Conservation (phyloP, 2,113 vertebrate genomes). For the Chrysochloris asiatica region DNA sequence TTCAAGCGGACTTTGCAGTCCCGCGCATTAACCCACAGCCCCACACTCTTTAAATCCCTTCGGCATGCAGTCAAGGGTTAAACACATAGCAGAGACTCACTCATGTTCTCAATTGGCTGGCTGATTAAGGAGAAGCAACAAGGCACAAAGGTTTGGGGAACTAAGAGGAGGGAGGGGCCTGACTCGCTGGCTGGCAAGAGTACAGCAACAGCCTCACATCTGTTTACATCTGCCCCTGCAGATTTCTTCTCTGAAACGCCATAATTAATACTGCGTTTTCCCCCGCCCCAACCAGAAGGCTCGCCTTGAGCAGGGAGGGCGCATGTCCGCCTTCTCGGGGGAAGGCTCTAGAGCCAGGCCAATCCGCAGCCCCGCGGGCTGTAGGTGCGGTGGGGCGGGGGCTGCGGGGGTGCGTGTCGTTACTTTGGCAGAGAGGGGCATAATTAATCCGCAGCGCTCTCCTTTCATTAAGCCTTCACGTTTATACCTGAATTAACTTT, state of each 20-base stretch:
- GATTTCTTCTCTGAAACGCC: conserved; percentile 64
- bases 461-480: conserved; percentile 73
- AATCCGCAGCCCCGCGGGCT: not conserved
- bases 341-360: not conserved
- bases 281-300: conserved; percentile 46
- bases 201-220: fast-evolving
- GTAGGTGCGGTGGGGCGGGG: not conserved
- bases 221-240: conserved; percentile 11
- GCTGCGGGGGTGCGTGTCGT: not conserved
- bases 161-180: not conserved
- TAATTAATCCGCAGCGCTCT: conserved; percentile 75
- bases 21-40: too few species aligned
- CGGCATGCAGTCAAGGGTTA: not conserved
- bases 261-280: conserved; percentile 65
- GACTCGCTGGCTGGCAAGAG: not conserved
- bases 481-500: conserved; percentile 79
- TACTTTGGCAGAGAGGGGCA: conserved; percentile 75
- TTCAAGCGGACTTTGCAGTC: too few species aligned
- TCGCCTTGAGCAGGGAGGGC: conserved; percentile 53
- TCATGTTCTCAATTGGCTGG: not conserved
- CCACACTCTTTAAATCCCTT: not conserved
- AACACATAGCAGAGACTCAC: not conserved
- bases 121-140: not conserved
- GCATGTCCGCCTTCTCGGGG: conserved; percentile 33
- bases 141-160: not conserved